A percentile compares a stretch with the other conserved stretches of the same genome.
phyloP scores from a whole-genome alignment of 2,797 vertebrate genomes.

The Lycodopsis pacificus region DNA sequence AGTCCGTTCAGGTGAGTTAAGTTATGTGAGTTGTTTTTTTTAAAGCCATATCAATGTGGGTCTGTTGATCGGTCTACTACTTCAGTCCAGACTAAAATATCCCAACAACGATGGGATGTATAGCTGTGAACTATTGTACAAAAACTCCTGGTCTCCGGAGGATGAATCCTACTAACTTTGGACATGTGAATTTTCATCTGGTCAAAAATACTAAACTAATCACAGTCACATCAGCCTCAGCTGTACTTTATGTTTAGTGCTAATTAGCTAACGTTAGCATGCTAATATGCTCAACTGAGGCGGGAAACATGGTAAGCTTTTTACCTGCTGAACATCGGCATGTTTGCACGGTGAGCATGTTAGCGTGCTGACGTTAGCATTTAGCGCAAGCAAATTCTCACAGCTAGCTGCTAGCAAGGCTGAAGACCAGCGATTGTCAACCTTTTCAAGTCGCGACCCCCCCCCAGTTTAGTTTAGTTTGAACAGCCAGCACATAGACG shows the following conservation, averaged over 20 bases:
- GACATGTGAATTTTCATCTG: neutral
- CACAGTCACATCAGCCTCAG: neutral
- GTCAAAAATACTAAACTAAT: neutral
- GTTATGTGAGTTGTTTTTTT: neutral
- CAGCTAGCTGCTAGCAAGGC: neutral
- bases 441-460: no score
- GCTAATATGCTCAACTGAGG: neutral
- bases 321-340: neutral
- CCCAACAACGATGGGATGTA: neutral
- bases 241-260: neutral
- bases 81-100: neutral
- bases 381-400: neutral
- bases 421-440: neutral
- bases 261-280: neutral
- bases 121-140: neutral
- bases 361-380: neutral
- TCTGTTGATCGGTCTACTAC: neutral
- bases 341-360: neutral
- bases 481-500: no score
- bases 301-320: neutral
- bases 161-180: neutral
- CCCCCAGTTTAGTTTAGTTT: neutral
- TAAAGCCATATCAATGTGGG: no score
- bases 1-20: conserved; percentile 93
- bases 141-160: neutral